Evolutionary conservation across 2,797 vertebrate genomes (phyloP).

Genomic region (Fringilla coelebs): DNA sequence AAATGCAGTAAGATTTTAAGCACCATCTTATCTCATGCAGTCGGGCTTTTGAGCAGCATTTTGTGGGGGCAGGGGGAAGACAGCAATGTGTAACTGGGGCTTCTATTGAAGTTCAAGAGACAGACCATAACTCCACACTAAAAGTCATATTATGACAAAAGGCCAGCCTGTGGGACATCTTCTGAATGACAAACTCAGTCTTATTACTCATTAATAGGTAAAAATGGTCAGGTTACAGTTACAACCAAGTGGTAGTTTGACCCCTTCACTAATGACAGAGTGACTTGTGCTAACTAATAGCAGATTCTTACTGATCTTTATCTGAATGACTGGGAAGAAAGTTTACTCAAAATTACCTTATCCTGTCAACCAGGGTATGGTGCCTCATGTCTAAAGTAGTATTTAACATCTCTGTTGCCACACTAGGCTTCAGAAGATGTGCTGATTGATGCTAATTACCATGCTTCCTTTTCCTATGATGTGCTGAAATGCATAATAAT

Average conservation of each 20-base stretch:
- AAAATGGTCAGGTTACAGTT: not conserved
- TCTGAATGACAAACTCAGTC: not conserved
- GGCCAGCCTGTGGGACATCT: not conserved
- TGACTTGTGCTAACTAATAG: not conserved
- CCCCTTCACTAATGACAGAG: not conserved
- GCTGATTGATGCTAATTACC: not conserved
- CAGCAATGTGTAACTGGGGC: not conserved
- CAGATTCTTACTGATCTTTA: not conserved
- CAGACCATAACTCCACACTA: not conserved
- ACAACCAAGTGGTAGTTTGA: not conserved
- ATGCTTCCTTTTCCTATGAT: not conserved
- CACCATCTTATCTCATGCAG: not conserved
- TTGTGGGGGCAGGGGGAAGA: accelerated
- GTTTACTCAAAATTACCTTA: not conserved
- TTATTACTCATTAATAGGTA: not conserved
- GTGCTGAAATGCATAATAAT: not conserved
- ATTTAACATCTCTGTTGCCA: not conserved
- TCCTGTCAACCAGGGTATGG: not conserved
- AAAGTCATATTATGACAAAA: not conserved
- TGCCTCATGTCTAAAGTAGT: not conserved
- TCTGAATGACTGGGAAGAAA: not conserved
- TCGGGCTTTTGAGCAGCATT: not conserved
- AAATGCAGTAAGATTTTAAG: not conserved
- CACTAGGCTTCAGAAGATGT: not conserved
- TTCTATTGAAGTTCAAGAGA: not conserved